Evolutionary conservation across 2,888 invertebrate species (phyloP).

Genomic region (Euspilapteryx auroguttella): DNA sequence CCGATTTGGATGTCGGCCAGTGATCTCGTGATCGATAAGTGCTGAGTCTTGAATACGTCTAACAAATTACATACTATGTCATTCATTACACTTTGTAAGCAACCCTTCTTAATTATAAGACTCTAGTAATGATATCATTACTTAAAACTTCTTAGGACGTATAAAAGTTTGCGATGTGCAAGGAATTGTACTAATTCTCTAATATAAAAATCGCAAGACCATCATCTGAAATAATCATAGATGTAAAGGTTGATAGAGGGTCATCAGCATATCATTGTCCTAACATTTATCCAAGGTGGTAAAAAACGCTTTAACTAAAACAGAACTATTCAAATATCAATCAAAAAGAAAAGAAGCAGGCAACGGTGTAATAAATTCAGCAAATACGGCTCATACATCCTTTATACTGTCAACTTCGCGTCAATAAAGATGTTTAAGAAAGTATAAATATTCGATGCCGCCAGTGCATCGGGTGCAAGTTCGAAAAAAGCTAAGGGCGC

Average conservation of each 20-base stretch:
- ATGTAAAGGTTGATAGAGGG: too few relatives aligned
- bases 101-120: conserved; percentile 40
- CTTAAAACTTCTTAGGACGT: too few relatives aligned
- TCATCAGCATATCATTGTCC: too few relatives aligned
- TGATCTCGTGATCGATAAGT: conserved; percentile 46
- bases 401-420: conserved; percentile 43
- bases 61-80: conserved; percentile 55
- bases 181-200: too few relatives aligned
- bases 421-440: conserved; percentile 55
- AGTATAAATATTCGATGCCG: conserved; percentile 44
- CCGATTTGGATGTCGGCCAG: conserved; percentile 49
- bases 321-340: too few relatives aligned
- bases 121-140: conserved; percentile 19
- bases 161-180: too few relatives aligned
- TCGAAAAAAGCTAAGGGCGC: too few relatives aligned
- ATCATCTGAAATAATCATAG: too few relatives aligned
- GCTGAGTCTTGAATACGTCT: conserved; percentile 49
- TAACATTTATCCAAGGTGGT: too few relatives aligned
- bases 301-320: too few relatives aligned
- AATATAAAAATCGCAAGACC: too few relatives aligned
- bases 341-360: conserved; percentile 4
- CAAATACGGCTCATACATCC: conserved; percentile 17
- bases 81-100: conserved; percentile 52
- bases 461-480: conserved; percentile 28
- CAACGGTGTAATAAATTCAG: conserved; percentile 23